These are phyloP conservation scores for Napeogenes inachia DNA, from an alignment of 2,888 invertebrate genomes.

Conservation along the genomic window DNA sequence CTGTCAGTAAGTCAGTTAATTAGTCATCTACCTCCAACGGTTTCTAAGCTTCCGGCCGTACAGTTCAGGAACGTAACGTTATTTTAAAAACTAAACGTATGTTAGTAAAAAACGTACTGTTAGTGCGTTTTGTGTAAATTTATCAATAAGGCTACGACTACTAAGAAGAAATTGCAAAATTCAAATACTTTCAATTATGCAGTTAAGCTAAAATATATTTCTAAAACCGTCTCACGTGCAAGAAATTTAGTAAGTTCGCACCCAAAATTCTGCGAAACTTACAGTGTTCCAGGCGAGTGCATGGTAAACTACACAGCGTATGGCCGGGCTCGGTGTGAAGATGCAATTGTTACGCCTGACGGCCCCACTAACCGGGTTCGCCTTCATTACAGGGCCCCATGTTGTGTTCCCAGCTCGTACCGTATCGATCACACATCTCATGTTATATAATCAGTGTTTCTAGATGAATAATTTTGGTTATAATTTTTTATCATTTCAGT, in stretches of 20 bases:
- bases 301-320: constrained; percentile 26
- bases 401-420: constrained; percentile 28
- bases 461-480: neutral
- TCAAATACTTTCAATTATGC: neutral
- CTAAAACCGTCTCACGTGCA: constrained; percentile 11
- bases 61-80: no score
- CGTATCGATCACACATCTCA: constrained; percentile 15
- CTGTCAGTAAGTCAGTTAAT: no score
- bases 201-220: neutral
- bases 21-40: no score
- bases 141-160: no score
- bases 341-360: constrained; percentile 76
- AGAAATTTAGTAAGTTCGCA: constrained; percentile 24
- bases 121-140: no score
- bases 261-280: constrained; percentile 25
- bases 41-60: no score
- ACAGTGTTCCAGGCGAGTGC: constrained; percentile 21
- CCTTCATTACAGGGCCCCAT: constrained; percentile 54
- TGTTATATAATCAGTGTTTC: constrained; percentile 1
- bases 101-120: no score
- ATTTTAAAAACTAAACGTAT: no score
- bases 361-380: constrained; percentile 72
- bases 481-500: no score
- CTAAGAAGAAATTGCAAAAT: no score
- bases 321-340: constrained; percentile 46